phyloP scores from a whole-genome alignment of 2,113 vertebrate species.

The sheep (Ovis aries) region DNA sequence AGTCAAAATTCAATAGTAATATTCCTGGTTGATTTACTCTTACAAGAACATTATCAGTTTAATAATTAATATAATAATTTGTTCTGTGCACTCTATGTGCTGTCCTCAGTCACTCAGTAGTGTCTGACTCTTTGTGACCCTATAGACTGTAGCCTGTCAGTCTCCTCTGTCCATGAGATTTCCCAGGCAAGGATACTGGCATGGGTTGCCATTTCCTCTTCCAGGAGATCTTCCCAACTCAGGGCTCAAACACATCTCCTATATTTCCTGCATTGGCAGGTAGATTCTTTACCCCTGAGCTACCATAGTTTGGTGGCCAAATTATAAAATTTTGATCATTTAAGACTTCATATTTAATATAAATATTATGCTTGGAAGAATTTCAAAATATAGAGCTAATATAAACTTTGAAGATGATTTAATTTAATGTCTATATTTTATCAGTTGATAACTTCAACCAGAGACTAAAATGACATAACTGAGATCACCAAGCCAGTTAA shows the following conservation, averaged over 20 bases:
- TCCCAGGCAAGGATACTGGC: background rate
- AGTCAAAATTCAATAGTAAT: background rate
- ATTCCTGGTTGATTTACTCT: background rate
- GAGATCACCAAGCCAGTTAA: background rate
- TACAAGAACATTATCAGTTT: background rate
- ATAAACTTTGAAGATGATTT: background rate
- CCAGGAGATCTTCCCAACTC: background rate
- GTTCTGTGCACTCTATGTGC: background rate
- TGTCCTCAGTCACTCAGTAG: background rate
- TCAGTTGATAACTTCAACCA: background rate
- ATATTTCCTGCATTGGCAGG: background rate
- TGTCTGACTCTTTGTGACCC: background rate
- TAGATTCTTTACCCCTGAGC: background rate
- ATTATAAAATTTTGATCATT: background rate
- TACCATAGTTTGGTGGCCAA: background rate
- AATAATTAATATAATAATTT: background rate
- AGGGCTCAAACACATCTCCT: background rate
- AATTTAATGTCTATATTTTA: background rate
- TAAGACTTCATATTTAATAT: background rate
- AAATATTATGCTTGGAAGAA: background rate
- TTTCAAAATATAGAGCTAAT: background rate
- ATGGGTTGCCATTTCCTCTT: background rate
- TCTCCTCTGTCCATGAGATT: background rate
- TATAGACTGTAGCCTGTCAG: background rate
- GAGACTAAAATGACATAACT: background rate